Evolutionary conservation across 1,140 invertebrate genomes (phyloP).

Genomic region (Cryptotermes secundus): DNA sequence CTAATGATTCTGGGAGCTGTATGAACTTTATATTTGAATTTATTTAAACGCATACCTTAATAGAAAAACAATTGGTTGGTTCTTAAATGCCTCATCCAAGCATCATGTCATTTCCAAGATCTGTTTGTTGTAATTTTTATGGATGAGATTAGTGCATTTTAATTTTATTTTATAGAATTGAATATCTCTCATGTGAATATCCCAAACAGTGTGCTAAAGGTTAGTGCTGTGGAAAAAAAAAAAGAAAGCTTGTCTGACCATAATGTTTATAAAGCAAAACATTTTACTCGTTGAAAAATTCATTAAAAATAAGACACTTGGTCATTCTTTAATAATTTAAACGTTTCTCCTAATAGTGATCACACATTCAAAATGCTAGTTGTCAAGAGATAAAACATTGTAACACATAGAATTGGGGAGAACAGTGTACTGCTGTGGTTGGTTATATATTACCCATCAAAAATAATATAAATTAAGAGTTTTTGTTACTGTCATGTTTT

Average conservation of each 20-base stretch:
- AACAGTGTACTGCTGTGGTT: not conserved
- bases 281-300: not conserved
- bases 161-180: not conserved
- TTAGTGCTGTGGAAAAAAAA: no score
- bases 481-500: not conserved
- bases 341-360: not conserved
- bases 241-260: no score
- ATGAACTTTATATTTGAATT: not conserved
- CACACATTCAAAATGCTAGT: not conserved
- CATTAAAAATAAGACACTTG: not conserved
- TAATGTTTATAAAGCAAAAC: not conserved
- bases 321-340: not conserved
- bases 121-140: constrained; percentile 1
- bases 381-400: not conserved
- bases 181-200: no score
- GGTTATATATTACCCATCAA: not conserved
- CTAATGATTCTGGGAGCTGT: not conserved
- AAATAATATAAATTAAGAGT: not conserved
- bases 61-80: not conserved
- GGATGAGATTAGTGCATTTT: not conserved
- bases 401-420: not conserved
- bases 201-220: no score
- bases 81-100: not conserved
- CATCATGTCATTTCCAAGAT: not conserved
- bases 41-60: not conserved